Base-by-base conservation (phyloP, 1,140 invertebrate genomes). In the Orchestia grillus region DNA sequence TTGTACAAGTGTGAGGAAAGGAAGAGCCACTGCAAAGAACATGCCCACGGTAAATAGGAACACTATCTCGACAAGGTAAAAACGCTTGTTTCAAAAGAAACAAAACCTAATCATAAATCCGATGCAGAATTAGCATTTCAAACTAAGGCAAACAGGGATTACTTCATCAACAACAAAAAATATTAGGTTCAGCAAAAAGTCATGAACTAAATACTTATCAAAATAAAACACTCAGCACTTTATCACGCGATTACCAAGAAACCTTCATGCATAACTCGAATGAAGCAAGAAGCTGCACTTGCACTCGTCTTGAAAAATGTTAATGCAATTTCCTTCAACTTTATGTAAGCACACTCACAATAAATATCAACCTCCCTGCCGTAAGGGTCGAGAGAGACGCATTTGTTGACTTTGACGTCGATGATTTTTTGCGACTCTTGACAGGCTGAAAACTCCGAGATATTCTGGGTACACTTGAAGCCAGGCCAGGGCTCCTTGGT, bases 361-460 rank as follows among this genome's bases (percentile, higher is more conserved):
- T 97, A 97, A 96, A 97, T 97, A 96, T 98, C 98, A 94, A 98
- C 97, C 44, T 98, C 98, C 95, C 97, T 96, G 41, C 98, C 98
- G 95, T 97, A 97, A 96, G 98, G 97, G 97, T 98, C 98, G 4
- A 98, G 97, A 47, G 97, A 97, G 90, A 98, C 97, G 96, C 98
- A 98, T 96, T 98, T 98, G 96, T 98, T 97, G 0, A 97, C 98
- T 97, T 98, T 98, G 36, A 98, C 97, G 44, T 97, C 97, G 95
- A 98, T 97, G 96, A 97, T 97, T 42, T 97, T 98, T 92, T 98
- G 97, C 96, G 98, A 98, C n/a, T 97, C 96, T 96, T 97, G 97
- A 97, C 97, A 98, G 87, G 97, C 97, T 28, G 97, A 97, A 90
- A 98, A 97, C 96, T 98, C 98, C 0, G 98, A 98, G 87, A 98